Conservation (phyloP, 92 coral and sea anemone genomes). For the Chrysogorgia sp. region DNA sequence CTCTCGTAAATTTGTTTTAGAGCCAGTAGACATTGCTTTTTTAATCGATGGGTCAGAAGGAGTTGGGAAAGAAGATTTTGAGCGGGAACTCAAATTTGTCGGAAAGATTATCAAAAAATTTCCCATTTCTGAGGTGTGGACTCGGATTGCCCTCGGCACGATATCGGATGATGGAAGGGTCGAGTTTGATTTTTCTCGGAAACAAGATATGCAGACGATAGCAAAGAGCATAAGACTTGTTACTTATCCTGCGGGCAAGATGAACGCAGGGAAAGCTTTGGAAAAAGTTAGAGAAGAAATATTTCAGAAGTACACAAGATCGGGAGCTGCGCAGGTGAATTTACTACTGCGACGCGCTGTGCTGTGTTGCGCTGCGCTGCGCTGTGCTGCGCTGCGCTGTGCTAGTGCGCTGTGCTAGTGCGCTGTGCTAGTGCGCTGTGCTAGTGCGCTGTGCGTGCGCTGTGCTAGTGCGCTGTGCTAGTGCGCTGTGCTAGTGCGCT, state of each 20-base stretch:
- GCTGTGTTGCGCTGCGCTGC: background rate
- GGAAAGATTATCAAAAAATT: constrained; percentile 11
- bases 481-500: too few species aligned
- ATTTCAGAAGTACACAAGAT: constrained; percentile 28
- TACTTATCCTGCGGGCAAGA: constrained; percentile 34
- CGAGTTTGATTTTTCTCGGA: constrained; percentile 8
- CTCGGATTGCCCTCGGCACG: constrained; percentile 31
- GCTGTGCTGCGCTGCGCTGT: too few species aligned
- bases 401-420: too few species aligned
- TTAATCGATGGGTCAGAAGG: constrained; percentile 36
- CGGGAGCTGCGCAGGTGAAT: constrained; percentile 19
- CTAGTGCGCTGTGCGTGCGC: too few species aligned
- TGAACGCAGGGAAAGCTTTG: constrained; percentile 34
- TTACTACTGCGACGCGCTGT: too few species aligned
- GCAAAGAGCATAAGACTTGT: constrained; percentile 1
- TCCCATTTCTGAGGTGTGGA: constrained; percentile 29
- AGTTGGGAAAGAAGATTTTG: constrained; percentile 43
- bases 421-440: too few species aligned
- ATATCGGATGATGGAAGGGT: constrained; percentile 35
- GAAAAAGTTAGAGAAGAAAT: constrained; percentile 14
- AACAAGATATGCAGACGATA: constrained; percentile 12
- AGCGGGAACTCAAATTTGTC: constrained; percentile 26
- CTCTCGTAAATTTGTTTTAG: background rate
- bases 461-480: too few species aligned
- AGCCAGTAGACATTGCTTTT: constrained; percentile 41